These are phyloP conservation scores for Uromys caudimaculatus DNA, from an alignment of 2,797 vertebrate genomes.

Conservation along the genomic window DNA sequence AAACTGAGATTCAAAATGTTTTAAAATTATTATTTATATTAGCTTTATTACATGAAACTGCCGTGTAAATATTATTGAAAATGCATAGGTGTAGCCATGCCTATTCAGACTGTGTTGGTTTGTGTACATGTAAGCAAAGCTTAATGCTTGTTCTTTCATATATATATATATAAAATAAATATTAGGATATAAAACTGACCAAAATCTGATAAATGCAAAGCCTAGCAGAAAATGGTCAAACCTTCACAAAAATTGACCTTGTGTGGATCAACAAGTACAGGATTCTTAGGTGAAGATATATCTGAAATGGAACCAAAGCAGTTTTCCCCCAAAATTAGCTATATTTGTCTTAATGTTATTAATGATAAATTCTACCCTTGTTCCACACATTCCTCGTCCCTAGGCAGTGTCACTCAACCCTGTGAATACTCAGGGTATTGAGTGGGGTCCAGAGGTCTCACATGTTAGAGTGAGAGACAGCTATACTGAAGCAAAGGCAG, in stretches of 20 bases:
- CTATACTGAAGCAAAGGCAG: neutral
- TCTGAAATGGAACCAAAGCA: neutral
- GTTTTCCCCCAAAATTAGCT: accelerated
- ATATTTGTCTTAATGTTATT: neutral
- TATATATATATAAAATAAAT: neutral
- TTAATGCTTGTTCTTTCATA: neutral
- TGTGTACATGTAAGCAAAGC: neutral
- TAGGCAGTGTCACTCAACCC: neutral
- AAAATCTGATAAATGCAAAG: conserved; percentile 42
- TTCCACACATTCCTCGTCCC: neutral
- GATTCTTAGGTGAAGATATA: neutral
- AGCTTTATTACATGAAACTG: neutral
- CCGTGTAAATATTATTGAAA: neutral
- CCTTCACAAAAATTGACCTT: neutral
- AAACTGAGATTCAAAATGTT: neutral
- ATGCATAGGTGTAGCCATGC: neutral
- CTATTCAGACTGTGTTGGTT: neutral
- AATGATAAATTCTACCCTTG: neutral
- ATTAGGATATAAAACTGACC: conserved; percentile 29
- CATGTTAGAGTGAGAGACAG: neutral
- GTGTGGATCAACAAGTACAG: neutral
- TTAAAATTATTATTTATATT: conserved; percentile 14
- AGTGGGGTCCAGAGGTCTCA: neutral
- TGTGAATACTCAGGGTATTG: neutral
- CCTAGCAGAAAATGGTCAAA: neutral